phyloP scores from a whole-genome alignment of 1,140 invertebrate species.

The Spodoptera frugiperda region DNA sequence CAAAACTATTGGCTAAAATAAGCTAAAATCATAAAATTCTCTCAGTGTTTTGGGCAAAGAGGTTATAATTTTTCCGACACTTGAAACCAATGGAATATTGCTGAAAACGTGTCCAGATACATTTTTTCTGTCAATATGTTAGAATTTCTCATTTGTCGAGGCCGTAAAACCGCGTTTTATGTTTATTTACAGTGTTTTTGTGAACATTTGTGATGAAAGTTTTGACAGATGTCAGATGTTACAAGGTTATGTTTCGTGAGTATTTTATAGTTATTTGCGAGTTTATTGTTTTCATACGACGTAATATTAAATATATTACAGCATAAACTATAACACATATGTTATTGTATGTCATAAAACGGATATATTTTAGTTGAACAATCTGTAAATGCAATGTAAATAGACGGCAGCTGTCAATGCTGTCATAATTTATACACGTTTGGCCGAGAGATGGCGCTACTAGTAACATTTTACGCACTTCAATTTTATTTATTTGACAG shows the following conservation, averaged over 20 bases:
- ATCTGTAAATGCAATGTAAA: constrained; percentile 43
- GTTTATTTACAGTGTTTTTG: constrained; percentile 73
- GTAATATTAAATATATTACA: constrained; percentile 10
- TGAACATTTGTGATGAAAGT: constrained; percentile 82
- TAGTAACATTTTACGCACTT: constrained; percentile 3
- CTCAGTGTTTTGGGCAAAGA: constrained; percentile 52
- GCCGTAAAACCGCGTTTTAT: constrained; percentile 62
- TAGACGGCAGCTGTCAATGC: background rate
- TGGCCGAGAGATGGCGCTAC: constrained; percentile 48
- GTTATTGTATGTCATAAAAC: background rate
- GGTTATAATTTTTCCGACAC: constrained; percentile 68
- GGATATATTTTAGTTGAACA: background rate
- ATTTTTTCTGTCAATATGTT: constrained; percentile 55
- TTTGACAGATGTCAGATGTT: constrained; percentile 82
- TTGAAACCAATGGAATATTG: constrained; percentile 75
- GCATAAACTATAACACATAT: background rate
- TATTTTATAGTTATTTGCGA: constrained; percentile 51
- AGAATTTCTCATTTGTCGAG: constrained; percentile 55
- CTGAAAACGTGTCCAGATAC: constrained; percentile 64
- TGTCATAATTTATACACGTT: constrained; percentile 32
- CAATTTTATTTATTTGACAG: background rate
- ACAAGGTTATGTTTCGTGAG: constrained; percentile 56
- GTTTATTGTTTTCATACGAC: background rate
- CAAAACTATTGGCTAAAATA: constrained; percentile 12
- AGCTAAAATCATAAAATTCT: constrained; percentile 27